Conservation (phyloP, 2,113 vertebrate species). For the Phrynocephalus versicolor region DNA sequence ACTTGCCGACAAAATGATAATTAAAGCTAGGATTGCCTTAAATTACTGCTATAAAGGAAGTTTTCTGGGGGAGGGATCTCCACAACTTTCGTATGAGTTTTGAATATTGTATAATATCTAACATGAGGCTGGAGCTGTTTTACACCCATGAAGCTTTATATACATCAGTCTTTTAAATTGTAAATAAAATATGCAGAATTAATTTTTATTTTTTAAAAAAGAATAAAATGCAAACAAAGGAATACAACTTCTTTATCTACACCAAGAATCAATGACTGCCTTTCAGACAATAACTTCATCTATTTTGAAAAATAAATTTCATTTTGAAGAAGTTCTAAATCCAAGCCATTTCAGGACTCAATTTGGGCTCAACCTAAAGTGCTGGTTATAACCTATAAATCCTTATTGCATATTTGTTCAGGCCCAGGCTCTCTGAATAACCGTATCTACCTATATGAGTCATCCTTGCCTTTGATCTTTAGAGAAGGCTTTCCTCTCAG, state of each 20-base stretch:
- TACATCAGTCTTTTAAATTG: too few relatives aligned
- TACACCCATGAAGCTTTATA: too few relatives aligned
- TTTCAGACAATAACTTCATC: background rate
- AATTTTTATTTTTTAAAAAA: too few relatives aligned
- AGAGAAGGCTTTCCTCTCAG: too few relatives aligned
- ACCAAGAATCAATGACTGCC: background rate
- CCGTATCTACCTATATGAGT: too few relatives aligned
- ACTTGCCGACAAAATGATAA: background rate
- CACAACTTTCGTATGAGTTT: background rate
- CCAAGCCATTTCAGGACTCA: too few relatives aligned
- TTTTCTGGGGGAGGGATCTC: background rate
- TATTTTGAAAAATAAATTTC: background rate
- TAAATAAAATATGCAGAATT: too few relatives aligned
- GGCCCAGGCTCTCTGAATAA: too few relatives aligned
- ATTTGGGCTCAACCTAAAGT: too few relatives aligned
- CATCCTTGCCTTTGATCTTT: too few relatives aligned
- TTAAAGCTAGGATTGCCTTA: background rate
- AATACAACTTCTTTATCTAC: background rate
- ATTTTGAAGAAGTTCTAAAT: background rate
- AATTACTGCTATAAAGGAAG: background rate
- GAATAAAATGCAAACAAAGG: background rate
- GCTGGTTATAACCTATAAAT: too few relatives aligned
- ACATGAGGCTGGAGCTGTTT: background rate
- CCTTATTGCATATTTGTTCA: too few relatives aligned
- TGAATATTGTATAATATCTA: background rate